phyloP scores from a whole-genome alignment of 2,797 vertebrate species.

The Chlorospingus flavigularis region DNA sequence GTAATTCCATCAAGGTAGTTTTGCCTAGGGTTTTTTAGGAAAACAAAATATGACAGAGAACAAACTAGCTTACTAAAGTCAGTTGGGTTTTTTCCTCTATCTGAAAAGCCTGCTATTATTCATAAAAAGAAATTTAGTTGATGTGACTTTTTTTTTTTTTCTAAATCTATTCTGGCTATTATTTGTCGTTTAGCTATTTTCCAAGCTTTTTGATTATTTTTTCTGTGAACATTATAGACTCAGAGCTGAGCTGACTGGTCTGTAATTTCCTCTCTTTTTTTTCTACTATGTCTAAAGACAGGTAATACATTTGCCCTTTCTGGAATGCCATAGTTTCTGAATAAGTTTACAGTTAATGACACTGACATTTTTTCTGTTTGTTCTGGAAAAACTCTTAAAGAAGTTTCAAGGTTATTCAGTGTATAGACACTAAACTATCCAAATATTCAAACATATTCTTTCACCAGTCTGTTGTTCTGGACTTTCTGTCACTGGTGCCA shows the following conservation, averaged over 20 bases:
- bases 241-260: not conserved
- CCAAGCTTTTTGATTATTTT: not conserved
- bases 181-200: slow-evolving; percentile 20
- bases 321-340: not conserved
- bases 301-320: slow-evolving; percentile 17
- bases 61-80: not conserved
- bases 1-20: not conserved
- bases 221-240: not conserved
- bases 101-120: not conserved
- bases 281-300: not conserved
- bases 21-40: not conserved
- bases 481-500: not conserved
- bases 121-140: not conserved
- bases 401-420: not conserved
- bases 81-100: not conserved
- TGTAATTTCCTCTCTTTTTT: slow-evolving; percentile 13
- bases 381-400: not conserved
- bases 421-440: not conserved
- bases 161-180: not conserved
- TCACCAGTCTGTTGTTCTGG: not conserved
- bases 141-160: not conserved
- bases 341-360: not conserved
- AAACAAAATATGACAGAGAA: not conserved
- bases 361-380: not conserved
- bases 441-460: not conserved